A percentile compares a stretch with the other conserved stretches of the same genome.
Evolutionary conservation across 1,140 invertebrate genomes (phyloP).

Genomic region (Cepaea nemoralis): DNA sequence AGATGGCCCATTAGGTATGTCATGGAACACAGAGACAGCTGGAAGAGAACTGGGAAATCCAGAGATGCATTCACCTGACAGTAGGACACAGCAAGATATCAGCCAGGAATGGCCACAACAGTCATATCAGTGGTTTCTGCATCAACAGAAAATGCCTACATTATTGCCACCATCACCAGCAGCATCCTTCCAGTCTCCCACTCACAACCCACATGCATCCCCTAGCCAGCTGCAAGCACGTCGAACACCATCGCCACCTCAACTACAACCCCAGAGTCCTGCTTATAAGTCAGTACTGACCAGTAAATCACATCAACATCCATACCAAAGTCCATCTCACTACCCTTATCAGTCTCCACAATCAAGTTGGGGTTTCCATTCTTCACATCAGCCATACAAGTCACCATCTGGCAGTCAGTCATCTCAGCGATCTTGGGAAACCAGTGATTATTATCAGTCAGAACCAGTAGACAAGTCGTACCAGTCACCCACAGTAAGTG

Average conservation of each 20-base stretch:
- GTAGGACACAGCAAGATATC: neutral
- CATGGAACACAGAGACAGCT: neutral
- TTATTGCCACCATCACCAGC: neutral
- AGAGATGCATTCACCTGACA: neutral
- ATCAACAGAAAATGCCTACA: constrained; percentile 24
- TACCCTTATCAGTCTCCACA: constrained; percentile 14
- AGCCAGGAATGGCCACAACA: too few relatives aligned
- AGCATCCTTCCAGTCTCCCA: neutral
- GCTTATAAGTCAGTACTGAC: constrained; percentile 3
- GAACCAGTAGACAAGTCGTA: neutral
- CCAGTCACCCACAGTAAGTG: neutral
- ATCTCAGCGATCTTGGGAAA: neutral
- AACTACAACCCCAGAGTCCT: neutral
- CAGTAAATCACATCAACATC: neutral
- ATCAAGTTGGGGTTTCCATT: neutral
- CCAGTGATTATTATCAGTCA: neutral
- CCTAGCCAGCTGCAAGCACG: constrained; percentile 34
- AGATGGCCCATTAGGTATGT: neutral
- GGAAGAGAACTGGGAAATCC: neutral
- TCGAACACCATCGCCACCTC: constrained; percentile 32
- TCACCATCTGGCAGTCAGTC: neutral
- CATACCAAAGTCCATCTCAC: constrained; percentile 14
- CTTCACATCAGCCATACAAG: constrained; percentile 22
- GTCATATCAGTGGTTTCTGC: neutral
- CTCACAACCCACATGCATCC: neutral